These are phyloP conservation scores for Hippocampus abdominalis DNA, from an alignment of 2,113 vertebrate genomes.

Conservation along the genomic window DNA sequence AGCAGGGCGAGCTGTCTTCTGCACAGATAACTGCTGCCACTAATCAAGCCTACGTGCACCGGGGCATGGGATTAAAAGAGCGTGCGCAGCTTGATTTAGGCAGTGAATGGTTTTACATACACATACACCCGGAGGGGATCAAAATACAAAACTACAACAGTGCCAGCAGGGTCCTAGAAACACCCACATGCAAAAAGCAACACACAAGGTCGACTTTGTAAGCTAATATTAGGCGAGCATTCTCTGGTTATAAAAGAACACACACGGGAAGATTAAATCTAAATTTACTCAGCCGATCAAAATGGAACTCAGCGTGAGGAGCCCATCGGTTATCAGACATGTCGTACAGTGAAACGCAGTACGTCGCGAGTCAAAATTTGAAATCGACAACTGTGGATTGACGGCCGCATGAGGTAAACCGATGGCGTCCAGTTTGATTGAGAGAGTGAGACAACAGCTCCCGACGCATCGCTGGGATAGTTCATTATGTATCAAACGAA, in stretches of 20 bases:
- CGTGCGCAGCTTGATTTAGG: conserved; percentile 80
- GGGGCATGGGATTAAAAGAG: conserved; percentile 89
- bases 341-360: conserved; percentile 44
- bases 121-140: conserved; percentile 28
- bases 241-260: conserved; percentile 57
- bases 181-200: conserved; percentile 17
- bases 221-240: conserved; percentile 62
- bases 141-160: conserved; percentile 42
- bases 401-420: conserved; percentile 41
- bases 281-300: conserved; percentile 61
- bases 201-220: conserved; percentile 58
- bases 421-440: conserved; percentile 26
- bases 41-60: conserved; percentile 89
- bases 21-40: conserved; percentile 91
- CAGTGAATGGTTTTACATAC: conserved; percentile 71
- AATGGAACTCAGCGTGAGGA: conserved; percentile 47
- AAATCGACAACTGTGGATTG: conserved; percentile 40
- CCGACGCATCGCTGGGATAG: conserved; percentile 70
- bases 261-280: conserved; percentile 60
- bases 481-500: conserved; percentile 77
- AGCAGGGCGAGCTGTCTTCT: conserved; percentile 83
- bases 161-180: conserved; percentile 44
- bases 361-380: conserved; percentile 46
- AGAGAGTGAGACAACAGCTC: conserved; percentile 37
- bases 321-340: conserved; percentile 56